Evolutionary conservation across 2,888 invertebrate genomes (phyloP), one percentile per base, ranked within the genome.

Genomic region (Julus scandinavius): DNA sequence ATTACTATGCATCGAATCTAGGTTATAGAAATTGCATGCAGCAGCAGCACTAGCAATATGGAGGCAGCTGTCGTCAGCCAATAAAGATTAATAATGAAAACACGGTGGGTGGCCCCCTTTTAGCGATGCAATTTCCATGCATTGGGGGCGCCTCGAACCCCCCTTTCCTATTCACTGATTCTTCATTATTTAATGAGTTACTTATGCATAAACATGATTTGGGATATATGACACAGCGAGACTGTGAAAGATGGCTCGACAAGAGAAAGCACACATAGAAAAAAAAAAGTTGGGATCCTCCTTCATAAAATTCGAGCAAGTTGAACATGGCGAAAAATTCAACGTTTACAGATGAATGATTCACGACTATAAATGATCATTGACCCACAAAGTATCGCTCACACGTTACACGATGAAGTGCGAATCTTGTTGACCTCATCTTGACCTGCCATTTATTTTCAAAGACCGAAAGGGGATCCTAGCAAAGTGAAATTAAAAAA

Each of bases 171-270:
- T 80, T 80, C 80, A 80, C 80, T 85, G 85, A 49, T 85, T 49
- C 85, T 54, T 85, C 85, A 85, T 87, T 58, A 50, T 54, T 54
- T 87, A 87, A 87, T 87, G 87, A 58, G 54, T 87, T 58, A 87
- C 87, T 87, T 87, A 87, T 87, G 87, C 87, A 87, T 87, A 87
- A 87, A 87, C 87, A 87, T 87, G 87, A 87, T 80, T 80, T 15
- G 80, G 80, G 80, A 80, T 80, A 80, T 80, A 80, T 80, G 80
- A 80, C 80, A 80, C 80, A 80, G 80, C 80, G 80, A 80, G 80
- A 80, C 80, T 40, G 29, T n/a, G 29, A 72, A 58, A 58, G 58
- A 58, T 50, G 58, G 58, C 58, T 58, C 58, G 58, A 17, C 58
- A 17, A 63, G 20, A 63, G 63, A 20, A 72, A 2, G 72, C 29